Evolutionary conservation across 2,797 vertebrate genomes (phyloP), one percentile per base, ranked within the genome.

Genomic region (Myotis myotis): DNA sequence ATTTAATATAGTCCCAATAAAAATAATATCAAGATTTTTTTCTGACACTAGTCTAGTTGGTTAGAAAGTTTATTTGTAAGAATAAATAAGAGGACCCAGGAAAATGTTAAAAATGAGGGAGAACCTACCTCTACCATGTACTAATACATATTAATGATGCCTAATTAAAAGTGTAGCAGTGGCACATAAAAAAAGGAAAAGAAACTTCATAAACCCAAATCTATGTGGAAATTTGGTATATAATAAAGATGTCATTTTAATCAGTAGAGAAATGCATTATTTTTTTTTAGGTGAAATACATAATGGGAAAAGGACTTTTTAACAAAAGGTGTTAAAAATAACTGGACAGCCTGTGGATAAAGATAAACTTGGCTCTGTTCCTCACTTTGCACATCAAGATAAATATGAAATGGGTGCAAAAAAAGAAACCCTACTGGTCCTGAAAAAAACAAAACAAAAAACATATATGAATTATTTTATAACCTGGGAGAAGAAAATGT

Each of bases 301-400:
- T 30, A 92, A 75, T 11, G 0, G 33, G 41, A 60, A 95, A 94
- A 88, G 17, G 11, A 28, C 9, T 44, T 70, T 89, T 51, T 75
- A 85, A 74, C 68, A 70, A 91, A 75, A 25, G 17, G 10, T 84
- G 25, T 87, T 94, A 87, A 36, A 47, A 92, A 93, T 41, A 93
- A 85, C 2, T 49, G 28, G 33, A 72, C 36, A 89, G 53, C 19
- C 36, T 90, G 23, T 74, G 20, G 38, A 78, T 76, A 93, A 75
- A 87, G 53, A 57, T 85, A 95, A 95, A 95, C 94, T 23, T 83
- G 47, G 17, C 72, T 82, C 15, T 71, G n/a, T 90, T 92, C n/a
- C 53, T 93, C 53, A 94, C 25, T 81, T 71, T 88, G 60, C 22
- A 74, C 49, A 91, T 49, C 41, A 94, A 60, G 57, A 92, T 60